Base-by-base conservation (phyloP, 2,888 invertebrate genomes). In the Pseudoips prasinana region DNA sequence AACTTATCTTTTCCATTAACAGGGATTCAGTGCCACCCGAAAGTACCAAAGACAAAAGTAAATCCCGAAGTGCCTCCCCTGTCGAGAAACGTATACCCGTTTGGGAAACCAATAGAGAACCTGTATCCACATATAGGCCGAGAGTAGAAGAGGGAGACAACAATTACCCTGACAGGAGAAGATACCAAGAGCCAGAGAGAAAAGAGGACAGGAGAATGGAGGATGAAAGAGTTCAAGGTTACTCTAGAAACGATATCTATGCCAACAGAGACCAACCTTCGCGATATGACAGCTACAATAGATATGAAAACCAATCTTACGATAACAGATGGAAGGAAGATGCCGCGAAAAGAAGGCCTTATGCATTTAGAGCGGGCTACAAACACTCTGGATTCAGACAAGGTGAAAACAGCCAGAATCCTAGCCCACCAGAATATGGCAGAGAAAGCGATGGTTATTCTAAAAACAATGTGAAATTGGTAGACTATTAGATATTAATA, bases 381-480 rank as follows among this genome's bases (percentile, higher is more conserved):
- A 69, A 69, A 23, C 72, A 69, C 0, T 59, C 64, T 8, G 59
- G 56, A 5, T 36, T 28, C 7, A 58, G 52, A 8, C 49, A 61
- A 1, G 58, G 33, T 2, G 49, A 58, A 2, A 51, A 56, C n/a
- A 36, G 36, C 1, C 44, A 57, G 14, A 51, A 43, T 3, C 56
- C 51, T 8, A 58, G 60, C 8, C 45, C 47, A 1, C 49, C 49
- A 18, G 43, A 50, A 3, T 38, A 43, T 8, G 51, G 56, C 7
- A 56, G 43, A 35, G 57, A 61, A n/a, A 19, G 50, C 5, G 60
- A 61, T 1, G 29, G 39, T 10, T 38, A 39, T 18, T 46, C 59
- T 10, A 75, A 57, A 48, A 76, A 51, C 34, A 82, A 75, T 68
- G 72, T 86, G 3, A 86, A 85, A 62, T 69, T 87, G 36, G 86